Evolutionary conservation across 1,140 invertebrate genomes (phyloP).

Genomic region (Drosophila melanogaster): Release_6_plus_ISO1_MT NT_037436.4:21069001-21069500

Average conservation of each 20-base stretch:
- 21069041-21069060: constrained; percentile 85
- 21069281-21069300: not conserved
- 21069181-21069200: constrained; percentile 84
- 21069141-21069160: constrained; percentile 85
- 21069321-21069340: not conserved
- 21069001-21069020: constrained; percentile 62
- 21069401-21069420: not conserved
- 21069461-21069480: not conserved
- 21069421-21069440: constrained; percentile 5
- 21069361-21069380: constrained; percentile 13
- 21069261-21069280: constrained; percentile 86
- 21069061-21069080: constrained; percentile 84
- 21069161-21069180: constrained; percentile 83
- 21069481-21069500: not conserved
- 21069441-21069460: constrained; percentile 20
- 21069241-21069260: constrained; percentile 89
- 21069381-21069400: constrained; percentile 2
- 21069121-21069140: constrained; percentile 79
- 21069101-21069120: constrained; percentile 81
- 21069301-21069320: not conserved
- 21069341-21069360: not conserved
- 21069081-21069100: constrained; percentile 79
- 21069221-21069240: constrained; percentile 88
- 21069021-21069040: constrained; percentile 81
- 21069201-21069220: constrained; percentile 89